Evolutionary conservation across 2,113 vertebrate species (phyloP).

Genomic region (Microcebus lehilahytsara): DNA sequence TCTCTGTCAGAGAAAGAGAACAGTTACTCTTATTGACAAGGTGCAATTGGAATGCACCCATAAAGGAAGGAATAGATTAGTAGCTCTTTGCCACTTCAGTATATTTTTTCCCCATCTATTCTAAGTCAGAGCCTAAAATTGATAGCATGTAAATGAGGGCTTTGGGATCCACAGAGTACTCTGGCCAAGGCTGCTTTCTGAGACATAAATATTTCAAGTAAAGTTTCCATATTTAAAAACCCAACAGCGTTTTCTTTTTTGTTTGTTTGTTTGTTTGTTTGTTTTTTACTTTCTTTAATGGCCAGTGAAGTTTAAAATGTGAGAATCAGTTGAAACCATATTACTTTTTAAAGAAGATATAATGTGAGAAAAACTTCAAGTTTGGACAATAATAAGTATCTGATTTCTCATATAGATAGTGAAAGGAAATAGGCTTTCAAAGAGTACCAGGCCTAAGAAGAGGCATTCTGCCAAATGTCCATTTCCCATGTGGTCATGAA

Average conservation of each 20-base stretch:
- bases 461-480: neutral
- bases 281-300: neutral
- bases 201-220: neutral
- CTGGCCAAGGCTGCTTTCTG: neutral
- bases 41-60: neutral
- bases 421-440: neutral
- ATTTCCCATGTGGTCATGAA: neutral
- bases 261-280: too few relatives aligned
- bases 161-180: neutral
- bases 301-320: neutral
- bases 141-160: neutral
- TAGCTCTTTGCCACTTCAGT: neutral
- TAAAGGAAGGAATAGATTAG: neutral
- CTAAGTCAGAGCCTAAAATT: neutral
- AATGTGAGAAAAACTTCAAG: neutral
- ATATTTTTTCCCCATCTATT: neutral
- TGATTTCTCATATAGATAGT: neutral
- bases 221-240: neutral
- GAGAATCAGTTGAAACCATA: neutral
- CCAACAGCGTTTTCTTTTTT: neutral
- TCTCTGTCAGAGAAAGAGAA: neutral
- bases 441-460: neutral
- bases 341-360: neutral
- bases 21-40: neutral
- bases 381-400: neutral